These are phyloP conservation scores for Cheilosia vulpina DNA, from an alignment of 2,888 invertebrate species.

Conservation along the genomic window DNA sequence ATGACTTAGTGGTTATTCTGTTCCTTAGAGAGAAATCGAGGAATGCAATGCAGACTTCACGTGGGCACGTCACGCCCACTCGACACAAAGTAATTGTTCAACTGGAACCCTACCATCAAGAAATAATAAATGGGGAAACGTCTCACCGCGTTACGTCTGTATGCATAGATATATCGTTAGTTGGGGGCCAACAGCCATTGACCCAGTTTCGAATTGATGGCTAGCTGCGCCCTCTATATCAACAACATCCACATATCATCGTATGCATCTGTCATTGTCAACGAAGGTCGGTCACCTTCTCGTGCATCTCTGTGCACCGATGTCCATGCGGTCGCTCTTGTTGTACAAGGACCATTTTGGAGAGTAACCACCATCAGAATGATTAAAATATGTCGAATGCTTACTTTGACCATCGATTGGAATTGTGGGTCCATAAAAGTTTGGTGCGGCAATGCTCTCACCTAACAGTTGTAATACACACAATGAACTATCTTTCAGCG, in stretches of 20 bases:
- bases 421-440: background rate
- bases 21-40: slow-evolving; percentile 18
- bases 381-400: background rate
- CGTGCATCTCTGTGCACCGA: slow-evolving; percentile 17
- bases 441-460: background rate
- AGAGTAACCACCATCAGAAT: background rate
- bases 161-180: slow-evolving; percentile 9
- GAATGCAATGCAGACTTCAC: slow-evolving; percentile 5
- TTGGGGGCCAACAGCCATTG: slow-evolving; percentile 65
- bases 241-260: slow-evolving; percentile 36
- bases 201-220: slow-evolving; percentile 67
- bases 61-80: slow-evolving; percentile 37
- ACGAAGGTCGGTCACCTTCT: slow-evolving; percentile 68
- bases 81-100: slow-evolving; percentile 58
- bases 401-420: background rate
- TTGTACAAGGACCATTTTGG: background rate
- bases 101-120: slow-evolving; percentile 38
- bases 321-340: slow-evolving; percentile 10
- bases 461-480: background rate
- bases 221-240: slow-evolving; percentile 53
- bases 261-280: slow-evolving; percentile 32
- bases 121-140: slow-evolving; percentile 63
- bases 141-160: slow-evolving; percentile 38
- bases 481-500: slow-evolving; percentile 6
- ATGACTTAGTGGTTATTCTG: slow-evolving; percentile 20